phyloP scores from a whole-genome alignment of 2,113 vertebrate genomes.

The Tenebrosternarchus preto region DNA sequence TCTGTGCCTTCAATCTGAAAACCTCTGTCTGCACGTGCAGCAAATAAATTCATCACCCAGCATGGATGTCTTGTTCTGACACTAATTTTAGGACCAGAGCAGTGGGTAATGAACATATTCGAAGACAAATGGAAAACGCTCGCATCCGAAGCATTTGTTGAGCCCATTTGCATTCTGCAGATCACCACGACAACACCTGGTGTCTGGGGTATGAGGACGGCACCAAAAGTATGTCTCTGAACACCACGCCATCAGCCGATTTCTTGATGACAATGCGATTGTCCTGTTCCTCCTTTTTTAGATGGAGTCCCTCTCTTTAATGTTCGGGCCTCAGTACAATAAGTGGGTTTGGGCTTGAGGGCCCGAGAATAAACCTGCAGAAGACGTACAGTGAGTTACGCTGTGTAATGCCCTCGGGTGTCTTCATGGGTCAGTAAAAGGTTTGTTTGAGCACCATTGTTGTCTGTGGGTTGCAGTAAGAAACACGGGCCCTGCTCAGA shows the following conservation, averaged over 20 bases:
- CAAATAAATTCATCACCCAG: conserved; percentile 73
- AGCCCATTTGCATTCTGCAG: conserved; percentile 73
- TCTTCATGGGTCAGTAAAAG: conserved; percentile 29
- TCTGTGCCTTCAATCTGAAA: conserved; percentile 61
- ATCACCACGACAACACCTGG: conserved; percentile 75
- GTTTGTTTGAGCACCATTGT: conserved; percentile 17
- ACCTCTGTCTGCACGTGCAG: conserved; percentile 58
- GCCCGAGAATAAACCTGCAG: conserved; percentile 8
- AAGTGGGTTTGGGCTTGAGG: too few species aligned
- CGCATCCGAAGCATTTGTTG: conserved; percentile 67
- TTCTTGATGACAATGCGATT: conserved; percentile 33
- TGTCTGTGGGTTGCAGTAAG: background rate
- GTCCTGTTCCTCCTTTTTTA: conserved; percentile 27
- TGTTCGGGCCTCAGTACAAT: conserved; percentile 11
- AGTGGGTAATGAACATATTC: conserved; percentile 77
- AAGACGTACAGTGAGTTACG: background rate
- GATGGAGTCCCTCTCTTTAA: conserved; percentile 29
- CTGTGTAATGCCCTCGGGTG: conserved; percentile 29
- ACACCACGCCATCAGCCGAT: conserved; percentile 53
- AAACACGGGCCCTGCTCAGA: background rate
- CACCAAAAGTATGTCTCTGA: conserved; percentile 57
- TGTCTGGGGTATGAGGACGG: conserved; percentile 64
- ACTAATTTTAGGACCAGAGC: conserved; percentile 76
- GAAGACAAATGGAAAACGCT: conserved; percentile 73
- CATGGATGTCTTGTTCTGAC: conserved; percentile 74